A percentile compares a stretch with the other conserved stretches of the same genome.
These are phyloP conservation scores for Lomographa bimaculata DNA, from an alignment of 2,888 invertebrate genomes.

Conservation along the genomic window DNA sequence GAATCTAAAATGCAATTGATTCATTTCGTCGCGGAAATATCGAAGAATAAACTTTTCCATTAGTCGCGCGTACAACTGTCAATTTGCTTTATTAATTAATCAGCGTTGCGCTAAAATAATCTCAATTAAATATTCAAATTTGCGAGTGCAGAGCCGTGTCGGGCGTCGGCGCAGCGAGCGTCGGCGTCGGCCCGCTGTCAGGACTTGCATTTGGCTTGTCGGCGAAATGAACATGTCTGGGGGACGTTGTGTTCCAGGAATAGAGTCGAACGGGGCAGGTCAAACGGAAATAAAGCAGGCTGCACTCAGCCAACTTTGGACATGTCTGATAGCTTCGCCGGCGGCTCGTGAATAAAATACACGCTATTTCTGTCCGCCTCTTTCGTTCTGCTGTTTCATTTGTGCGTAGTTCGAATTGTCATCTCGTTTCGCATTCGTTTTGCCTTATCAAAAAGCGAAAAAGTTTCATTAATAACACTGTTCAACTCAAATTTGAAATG, in stretches of 20 bases:
- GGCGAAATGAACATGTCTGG: constrained; percentile 74
- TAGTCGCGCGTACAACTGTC: constrained; percentile 54
- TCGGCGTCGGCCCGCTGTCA: constrained; percentile 56
- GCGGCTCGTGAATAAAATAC: constrained; percentile 75
- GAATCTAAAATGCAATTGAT: constrained; percentile 64
- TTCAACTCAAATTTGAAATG: constrained; percentile 13
- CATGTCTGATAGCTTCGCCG: constrained; percentile 74
- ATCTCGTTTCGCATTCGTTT: constrained; percentile 7
- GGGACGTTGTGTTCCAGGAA: constrained; percentile 65
- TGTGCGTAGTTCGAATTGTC: constrained; percentile 43
- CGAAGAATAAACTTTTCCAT: constrained; percentile 54
- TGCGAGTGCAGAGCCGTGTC: constrained; percentile 76
- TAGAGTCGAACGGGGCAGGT: constrained; percentile 75
- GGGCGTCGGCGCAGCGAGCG: constrained; percentile 64
- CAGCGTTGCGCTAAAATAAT: constrained; percentile 64
- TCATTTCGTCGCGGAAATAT: constrained; percentile 48
- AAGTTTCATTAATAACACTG: constrained; percentile 19
- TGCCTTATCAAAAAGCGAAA: constrained; percentile 13
- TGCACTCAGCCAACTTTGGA: constrained; percentile 77
- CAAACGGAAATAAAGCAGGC: constrained; percentile 80
- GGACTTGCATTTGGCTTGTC: constrained; percentile 73
- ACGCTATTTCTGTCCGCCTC: constrained; percentile 56
- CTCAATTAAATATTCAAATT: constrained; percentile 74
- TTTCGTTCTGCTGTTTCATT: constrained; percentile 44
- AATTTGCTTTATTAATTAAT: constrained; percentile 70